These are phyloP conservation scores for Phaethon lepturus DNA, from an alignment of 2,113 vertebrate species.

Conservation along the genomic window DNA sequence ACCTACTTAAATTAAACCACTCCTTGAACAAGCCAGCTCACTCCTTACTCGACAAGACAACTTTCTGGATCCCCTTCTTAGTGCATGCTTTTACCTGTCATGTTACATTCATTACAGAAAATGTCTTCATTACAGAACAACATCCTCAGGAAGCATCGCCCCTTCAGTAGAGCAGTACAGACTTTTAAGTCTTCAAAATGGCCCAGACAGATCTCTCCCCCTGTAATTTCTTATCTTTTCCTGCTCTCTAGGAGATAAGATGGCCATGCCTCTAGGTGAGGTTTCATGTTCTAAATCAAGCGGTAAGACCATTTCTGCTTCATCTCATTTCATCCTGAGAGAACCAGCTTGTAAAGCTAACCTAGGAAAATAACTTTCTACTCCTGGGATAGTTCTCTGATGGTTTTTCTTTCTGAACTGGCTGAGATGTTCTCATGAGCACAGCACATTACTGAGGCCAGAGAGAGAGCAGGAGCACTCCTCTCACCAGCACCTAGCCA, in stretches of 20 bases:
- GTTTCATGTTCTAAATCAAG: neutral
- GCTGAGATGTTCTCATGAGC: fast-evolving
- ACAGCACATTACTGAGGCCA: fast-evolving
- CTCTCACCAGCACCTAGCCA: neutral
- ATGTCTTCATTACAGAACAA: neutral
- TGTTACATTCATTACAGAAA: neutral
- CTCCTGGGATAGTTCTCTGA: neutral
- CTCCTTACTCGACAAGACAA: neutral
- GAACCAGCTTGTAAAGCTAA: neutral
- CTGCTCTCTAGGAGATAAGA: neutral
- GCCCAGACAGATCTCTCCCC: neutral
- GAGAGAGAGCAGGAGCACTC: neutral
- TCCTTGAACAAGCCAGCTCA: neutral
- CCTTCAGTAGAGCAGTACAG: neutral
- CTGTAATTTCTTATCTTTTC: neutral
- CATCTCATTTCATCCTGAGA: neutral
- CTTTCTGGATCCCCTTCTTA: neutral
- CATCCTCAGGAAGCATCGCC: neutral
- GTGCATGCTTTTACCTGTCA: neutral
- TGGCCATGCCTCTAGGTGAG: neutral
- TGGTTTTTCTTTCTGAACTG: neutral
- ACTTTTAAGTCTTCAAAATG: neutral
- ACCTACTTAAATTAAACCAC: neutral
- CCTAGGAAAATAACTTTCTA: neutral
- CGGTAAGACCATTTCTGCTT: neutral